Base-by-base conservation (phyloP, 1,140 invertebrate genomes). In the Papilio xuthus region DNA sequence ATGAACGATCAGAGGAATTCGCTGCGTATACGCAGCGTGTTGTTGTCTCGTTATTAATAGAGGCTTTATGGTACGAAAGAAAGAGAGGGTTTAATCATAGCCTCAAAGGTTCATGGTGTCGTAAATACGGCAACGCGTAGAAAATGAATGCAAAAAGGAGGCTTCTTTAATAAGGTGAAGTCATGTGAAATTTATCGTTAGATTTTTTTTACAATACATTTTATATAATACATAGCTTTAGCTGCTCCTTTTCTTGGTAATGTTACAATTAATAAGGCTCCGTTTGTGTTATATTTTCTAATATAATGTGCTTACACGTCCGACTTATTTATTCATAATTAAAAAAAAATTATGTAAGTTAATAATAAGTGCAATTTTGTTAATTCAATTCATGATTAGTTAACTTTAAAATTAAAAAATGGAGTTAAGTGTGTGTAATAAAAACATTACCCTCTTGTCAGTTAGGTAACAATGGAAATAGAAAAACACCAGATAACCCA, bases 111-210 rank as follows among this genome's bases (percentile, higher is more conserved):
- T 88, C 85, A 86, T 71, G 85, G 79, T 86, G 87, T 86, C 15
- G 79, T 87, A 86, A 82, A 83, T 78, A 74, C 82, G 85, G 85
- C 85, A 87, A 83, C 86, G 85, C 83, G 69, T 89, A 84, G 85
- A 86, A 89, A 87, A 86, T 88, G 77, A 85, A 83, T 85, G 85
- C 85, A 89, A 93, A 91, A 87, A 89, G 79, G 89, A 89, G 89
- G 88, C 91, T 92, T 89, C 83, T 72, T 81, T 76, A 80, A 92
- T 92, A 92, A 93, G 90, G 86, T 63, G 78, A 85, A 85, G 84
- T 69, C 18, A 7, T 71, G 13, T 56, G 23, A 15, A 41, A 8
- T 26, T 67, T 26, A 23, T 3, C 18, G 42, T 10, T 18, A 63
- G 4, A 15, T 26, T 23, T 63, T 28, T 28, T 63, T 26, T 60